These are phyloP conservation scores for Haemorhous mexicanus DNA, from an alignment of 2,113 vertebrate species.

Conservation along the genomic window DNA sequence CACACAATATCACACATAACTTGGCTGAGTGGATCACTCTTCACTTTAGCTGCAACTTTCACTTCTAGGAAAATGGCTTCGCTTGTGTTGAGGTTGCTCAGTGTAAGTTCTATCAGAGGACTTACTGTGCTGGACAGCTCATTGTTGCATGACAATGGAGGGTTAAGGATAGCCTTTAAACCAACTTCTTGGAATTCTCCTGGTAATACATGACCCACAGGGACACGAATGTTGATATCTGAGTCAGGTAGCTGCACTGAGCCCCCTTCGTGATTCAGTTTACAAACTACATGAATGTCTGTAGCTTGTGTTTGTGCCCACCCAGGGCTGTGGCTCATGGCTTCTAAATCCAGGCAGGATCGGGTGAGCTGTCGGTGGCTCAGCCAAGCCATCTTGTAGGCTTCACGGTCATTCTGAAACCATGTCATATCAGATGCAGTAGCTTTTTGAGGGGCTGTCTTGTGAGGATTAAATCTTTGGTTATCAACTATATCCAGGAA, in stretches of 20 bases:
- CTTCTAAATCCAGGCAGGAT: slow-evolving; percentile 89
- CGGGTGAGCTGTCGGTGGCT: slow-evolving; percentile 90
- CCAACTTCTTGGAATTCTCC: slow-evolving; percentile 89
- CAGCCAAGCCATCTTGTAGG: slow-evolving; percentile 95
- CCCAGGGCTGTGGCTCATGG: slow-evolving; percentile 87
- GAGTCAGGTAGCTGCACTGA: slow-evolving; percentile 86
- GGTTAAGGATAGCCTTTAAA: slow-evolving; percentile 85
- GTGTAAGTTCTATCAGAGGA: slow-evolving; percentile 85
- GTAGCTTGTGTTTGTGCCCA: slow-evolving; percentile 95
- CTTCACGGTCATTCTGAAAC: slow-evolving; percentile 88
- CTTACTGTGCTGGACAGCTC: slow-evolving; percentile 87
- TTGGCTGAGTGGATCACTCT: slow-evolving; percentile 87
- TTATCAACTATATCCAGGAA: slow-evolving; percentile 81
- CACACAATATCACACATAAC: slow-evolving; percentile 87
- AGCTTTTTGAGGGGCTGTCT: slow-evolving; percentile 55
- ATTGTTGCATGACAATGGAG: slow-evolving; percentile 85
- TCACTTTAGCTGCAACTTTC: slow-evolving; percentile 86
- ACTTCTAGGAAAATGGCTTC: slow-evolving; percentile 84
- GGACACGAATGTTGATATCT: slow-evolving; percentile 84
- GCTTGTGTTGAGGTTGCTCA: slow-evolving; percentile 86
- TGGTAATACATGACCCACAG: slow-evolving; percentile 82
- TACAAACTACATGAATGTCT: slow-evolving; percentile 80
- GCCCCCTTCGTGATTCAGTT: slow-evolving; percentile 83
- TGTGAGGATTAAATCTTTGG: slow-evolving; percentile 42
- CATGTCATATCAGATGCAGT: slow-evolving; percentile 79